Percentiles rank a stretch among this genome's conserved stretches.
Evolutionary conservation across 1,140 invertebrate species (phyloP).

Genomic region (Papilio polyxenes): DNA sequence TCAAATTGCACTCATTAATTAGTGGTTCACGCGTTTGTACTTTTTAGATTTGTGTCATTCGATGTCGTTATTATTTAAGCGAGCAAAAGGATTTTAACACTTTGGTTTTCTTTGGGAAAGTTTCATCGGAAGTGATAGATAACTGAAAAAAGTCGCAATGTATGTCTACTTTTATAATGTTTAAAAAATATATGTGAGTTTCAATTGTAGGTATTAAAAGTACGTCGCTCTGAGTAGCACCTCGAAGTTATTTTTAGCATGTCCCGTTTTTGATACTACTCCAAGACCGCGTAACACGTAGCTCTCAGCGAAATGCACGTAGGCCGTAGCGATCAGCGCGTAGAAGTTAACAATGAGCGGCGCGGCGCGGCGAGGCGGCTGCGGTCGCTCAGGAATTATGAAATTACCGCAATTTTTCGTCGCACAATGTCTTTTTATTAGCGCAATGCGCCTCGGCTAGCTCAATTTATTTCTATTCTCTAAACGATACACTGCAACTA

Average conservation of each 20-base stretch:
- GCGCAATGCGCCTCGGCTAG: slow-evolving; percentile 67
- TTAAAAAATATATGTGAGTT: too few species aligned
- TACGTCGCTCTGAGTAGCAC: too few species aligned
- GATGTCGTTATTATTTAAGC: not conserved
- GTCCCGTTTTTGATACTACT: not conserved
- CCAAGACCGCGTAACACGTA: not conserved
- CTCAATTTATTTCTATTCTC: slow-evolving; percentile 77
- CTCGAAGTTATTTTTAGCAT: not conserved
- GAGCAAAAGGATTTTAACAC: not conserved
- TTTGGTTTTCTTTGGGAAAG: not conserved
- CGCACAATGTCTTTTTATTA: slow-evolving; percentile 78
- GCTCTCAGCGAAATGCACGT: too few species aligned
- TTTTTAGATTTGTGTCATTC: not conserved
- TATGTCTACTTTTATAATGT: too few species aligned
- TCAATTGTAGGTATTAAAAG: too few species aligned
- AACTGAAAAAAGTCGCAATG: too few species aligned
- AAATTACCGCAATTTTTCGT: slow-evolving; percentile 76
- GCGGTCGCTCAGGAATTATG: slow-evolving; percentile 66
- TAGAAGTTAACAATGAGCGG: not conserved
- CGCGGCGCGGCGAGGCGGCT: not conserved
- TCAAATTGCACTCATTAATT: not conserved
- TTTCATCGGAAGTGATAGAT: not conserved
- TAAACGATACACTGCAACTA: slow-evolving; percentile 35
- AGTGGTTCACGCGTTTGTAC: not conserved
- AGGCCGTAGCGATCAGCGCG: not conserved